A percentile compares a stretch with the other conserved stretches of the same genome.
These are phyloP conservation scores for Chauna torquata DNA, from an alignment of 2,113 vertebrate species.

Conservation along the genomic window DNA sequence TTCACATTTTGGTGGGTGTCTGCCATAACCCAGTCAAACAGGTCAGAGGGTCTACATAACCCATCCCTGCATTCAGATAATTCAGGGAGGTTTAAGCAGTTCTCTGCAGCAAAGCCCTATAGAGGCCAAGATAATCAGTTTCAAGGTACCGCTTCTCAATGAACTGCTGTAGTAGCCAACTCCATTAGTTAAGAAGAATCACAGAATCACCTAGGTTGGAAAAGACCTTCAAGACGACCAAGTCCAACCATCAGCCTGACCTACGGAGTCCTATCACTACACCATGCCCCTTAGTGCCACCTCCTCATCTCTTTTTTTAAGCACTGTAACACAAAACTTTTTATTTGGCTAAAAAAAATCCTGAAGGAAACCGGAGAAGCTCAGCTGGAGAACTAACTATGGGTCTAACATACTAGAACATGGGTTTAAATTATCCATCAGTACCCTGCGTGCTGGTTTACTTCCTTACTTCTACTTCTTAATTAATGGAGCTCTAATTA, in stretches of 20 bases:
- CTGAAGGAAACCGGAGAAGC: not conserved
- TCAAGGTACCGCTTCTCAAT: not conserved
- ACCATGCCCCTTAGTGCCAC: no score
- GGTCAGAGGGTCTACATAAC: not conserved
- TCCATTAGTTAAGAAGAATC: not conserved
- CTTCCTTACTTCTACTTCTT: not conserved
- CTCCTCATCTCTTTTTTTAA: not conserved
- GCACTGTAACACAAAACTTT: not conserved
- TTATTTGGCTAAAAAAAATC: not conserved
- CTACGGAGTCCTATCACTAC: no score
- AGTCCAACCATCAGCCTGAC: no score
- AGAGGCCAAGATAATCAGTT: not conserved
- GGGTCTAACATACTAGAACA: not conserved
- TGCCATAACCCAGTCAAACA: not conserved
- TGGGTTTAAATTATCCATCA: not conserved
- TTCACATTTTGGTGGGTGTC: not conserved
- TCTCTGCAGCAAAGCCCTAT: not conserved
- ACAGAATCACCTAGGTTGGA: no score
- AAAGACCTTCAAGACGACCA: no score
- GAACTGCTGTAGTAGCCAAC: not conserved
- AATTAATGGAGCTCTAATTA: not conserved
- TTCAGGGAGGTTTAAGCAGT: not conserved
- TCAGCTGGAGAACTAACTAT: not conserved
- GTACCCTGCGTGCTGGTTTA: not conserved
- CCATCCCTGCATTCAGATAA: not conserved